These are phyloP conservation scores for Brachypteracias leptosomus DNA, from an alignment of 2,113 vertebrate species.

Conservation along the genomic window DNA sequence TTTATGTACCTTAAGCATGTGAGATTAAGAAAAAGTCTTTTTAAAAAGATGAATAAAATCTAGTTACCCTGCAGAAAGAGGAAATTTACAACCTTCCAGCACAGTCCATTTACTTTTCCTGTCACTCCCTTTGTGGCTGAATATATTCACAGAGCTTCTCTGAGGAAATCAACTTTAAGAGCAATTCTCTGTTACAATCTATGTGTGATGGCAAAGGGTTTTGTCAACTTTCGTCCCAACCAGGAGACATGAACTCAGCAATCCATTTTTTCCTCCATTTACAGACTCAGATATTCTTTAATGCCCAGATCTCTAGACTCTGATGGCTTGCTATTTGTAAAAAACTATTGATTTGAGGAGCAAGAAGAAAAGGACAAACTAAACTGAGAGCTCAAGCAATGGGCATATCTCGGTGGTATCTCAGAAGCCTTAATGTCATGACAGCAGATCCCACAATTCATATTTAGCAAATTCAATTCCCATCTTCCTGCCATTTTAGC, in stretches of 20 bases:
- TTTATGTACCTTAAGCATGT: background rate
- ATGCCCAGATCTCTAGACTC: background rate
- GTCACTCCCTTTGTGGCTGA: background rate
- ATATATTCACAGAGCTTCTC: background rate
- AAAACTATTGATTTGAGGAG: background rate
- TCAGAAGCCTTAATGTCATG: background rate
- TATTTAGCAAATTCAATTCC: background rate
- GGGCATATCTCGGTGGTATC: background rate
- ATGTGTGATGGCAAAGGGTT: background rate
- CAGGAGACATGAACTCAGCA: background rate
- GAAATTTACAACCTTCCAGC: background rate
- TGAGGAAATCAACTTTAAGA: background rate
- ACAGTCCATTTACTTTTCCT: background rate
- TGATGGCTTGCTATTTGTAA: background rate
- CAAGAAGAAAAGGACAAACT: background rate
- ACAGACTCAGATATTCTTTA: background rate
- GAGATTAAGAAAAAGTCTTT: background rate
- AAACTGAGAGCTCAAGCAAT: background rate
- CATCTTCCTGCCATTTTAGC: background rate
- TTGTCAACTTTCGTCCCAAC: background rate
- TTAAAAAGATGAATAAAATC: background rate
- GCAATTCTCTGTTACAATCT: background rate
- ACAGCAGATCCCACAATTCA: background rate
- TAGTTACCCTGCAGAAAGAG: background rate
- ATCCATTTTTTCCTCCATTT: background rate